These are phyloP conservation scores for Poecilia picta DNA, from an alignment of 2,797 vertebrate genomes.

Conservation along the genomic window DNA sequence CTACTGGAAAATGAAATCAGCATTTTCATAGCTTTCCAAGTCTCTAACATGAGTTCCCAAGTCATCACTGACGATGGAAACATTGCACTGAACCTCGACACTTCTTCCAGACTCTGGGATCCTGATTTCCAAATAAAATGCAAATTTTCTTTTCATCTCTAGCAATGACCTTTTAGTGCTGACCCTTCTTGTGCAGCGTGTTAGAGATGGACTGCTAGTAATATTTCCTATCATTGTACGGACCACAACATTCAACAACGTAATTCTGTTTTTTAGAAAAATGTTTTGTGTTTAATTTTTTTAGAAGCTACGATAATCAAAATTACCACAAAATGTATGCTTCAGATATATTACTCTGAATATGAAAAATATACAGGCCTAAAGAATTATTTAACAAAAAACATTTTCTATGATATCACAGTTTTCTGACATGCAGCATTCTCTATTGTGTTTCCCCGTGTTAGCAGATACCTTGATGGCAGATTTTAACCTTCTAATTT, in stretches of 20 bases:
- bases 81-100: neutral
- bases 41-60: neutral
- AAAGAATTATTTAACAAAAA: neutral
- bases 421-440: neutral
- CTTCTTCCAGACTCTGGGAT: neutral
- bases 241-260: neutral
- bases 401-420: neutral
- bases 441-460: constrained; percentile 13
- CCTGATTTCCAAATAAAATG: neutral
- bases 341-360: neutral
- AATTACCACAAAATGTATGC: neutral
- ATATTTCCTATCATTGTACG: neutral
- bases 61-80: neutral
- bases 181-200: neutral
- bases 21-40: neutral
- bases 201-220: neutral
- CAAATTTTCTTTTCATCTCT: neutral
- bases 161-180: neutral
- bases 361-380: neutral
- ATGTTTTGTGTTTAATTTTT: neutral
- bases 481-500: constrained; percentile 13
- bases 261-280: neutral
- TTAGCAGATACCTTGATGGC: constrained; percentile 23
- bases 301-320: neutral
- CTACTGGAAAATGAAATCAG: neutral